phyloP scores from a whole-genome alignment of 2,888 invertebrate genomes.

The Agrochola lychnidis region DNA sequence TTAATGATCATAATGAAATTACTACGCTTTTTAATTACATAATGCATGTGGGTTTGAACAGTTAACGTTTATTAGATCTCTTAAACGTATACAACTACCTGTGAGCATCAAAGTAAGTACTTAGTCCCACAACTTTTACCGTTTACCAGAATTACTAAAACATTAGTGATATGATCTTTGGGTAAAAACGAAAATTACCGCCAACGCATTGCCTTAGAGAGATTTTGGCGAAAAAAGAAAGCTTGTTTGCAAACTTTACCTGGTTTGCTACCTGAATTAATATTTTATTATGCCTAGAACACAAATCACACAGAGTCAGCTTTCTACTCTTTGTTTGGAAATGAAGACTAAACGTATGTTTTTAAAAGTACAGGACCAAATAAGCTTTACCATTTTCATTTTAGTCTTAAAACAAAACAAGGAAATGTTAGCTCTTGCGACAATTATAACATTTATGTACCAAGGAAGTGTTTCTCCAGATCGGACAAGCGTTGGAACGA shows the following conservation, averaged over 20 bases:
- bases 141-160: slow-evolving; percentile 20
- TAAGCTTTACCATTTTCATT: background rate
- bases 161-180: slow-evolving; percentile 25
- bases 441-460: slow-evolving; percentile 49
- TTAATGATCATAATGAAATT: slow-evolving; percentile 75
- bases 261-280: slow-evolving; percentile 35
- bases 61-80: slow-evolving; percentile 39
- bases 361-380: background rate
- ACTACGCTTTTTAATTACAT: slow-evolving; percentile 72
- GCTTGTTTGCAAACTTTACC: slow-evolving; percentile 38
- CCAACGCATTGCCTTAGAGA: slow-evolving; percentile 48
- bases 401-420: background rate
- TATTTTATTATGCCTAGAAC: slow-evolving; percentile 31
- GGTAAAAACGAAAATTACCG: slow-evolving; percentile 35
- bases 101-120: background rate
- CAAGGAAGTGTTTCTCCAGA: slow-evolving; percentile 69
- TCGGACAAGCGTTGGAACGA: slow-evolving; percentile 64
- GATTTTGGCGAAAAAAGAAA: slow-evolving; percentile 57
- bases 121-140: slow-evolving; percentile 15
- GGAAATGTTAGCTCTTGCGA: slow-evolving; percentile 11
- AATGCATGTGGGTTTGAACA: slow-evolving; percentile 37
- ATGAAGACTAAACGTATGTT: slow-evolving; percentile 6
- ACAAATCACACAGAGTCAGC: slow-evolving; percentile 21
- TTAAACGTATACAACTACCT: slow-evolving; percentile 4
- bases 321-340: slow-evolving; percentile 32